phyloP scores from a whole-genome alignment of 2,113 vertebrate genomes.

The Eublepharis macularius region DNA sequence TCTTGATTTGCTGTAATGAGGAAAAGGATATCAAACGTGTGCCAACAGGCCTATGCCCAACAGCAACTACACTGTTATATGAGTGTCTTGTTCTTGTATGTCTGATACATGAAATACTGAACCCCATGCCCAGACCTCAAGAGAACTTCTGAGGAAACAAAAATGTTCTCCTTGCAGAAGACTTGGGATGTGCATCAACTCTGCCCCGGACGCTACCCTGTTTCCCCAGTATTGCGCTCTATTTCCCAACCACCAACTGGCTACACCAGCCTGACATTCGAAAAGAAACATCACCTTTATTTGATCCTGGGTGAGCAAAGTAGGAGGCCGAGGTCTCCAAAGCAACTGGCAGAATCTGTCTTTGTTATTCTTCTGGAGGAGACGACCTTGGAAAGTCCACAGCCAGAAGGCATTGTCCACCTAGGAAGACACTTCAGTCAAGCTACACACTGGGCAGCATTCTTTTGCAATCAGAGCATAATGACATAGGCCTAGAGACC shows the following conservation, averaged over 20 bases:
- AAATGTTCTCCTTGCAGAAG: too few relatives aligned
- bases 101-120: too few relatives aligned
- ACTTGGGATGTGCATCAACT: not conserved
- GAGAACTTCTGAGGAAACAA: too few relatives aligned
- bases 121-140: too few relatives aligned
- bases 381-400: slow-evolving; percentile 98
- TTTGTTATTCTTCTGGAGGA: slow-evolving; percentile 97
- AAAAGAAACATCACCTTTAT: slow-evolving; percentile 81
- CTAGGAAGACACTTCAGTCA: slow-evolving; percentile 65
- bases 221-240: not conserved
- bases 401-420: slow-evolving; percentile 99
- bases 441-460: not conserved
- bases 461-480: not conserved
- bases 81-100: not conserved
- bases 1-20: slow-evolving; percentile 89
- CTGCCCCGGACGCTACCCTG: not conserved
- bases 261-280: fast-evolving
- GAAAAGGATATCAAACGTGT: not conserved
- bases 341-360: slow-evolving; percentile 97
- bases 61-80: not conserved
- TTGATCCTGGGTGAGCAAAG: slow-evolving; percentile 86
- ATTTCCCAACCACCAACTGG: not conserved
- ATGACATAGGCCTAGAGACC: not conserved
- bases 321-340: slow-evolving; percentile 92
- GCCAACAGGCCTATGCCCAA: fast-evolving